Conservation (phyloP, 1,140 invertebrate species). For the Drosophila pruinosa region DNA sequence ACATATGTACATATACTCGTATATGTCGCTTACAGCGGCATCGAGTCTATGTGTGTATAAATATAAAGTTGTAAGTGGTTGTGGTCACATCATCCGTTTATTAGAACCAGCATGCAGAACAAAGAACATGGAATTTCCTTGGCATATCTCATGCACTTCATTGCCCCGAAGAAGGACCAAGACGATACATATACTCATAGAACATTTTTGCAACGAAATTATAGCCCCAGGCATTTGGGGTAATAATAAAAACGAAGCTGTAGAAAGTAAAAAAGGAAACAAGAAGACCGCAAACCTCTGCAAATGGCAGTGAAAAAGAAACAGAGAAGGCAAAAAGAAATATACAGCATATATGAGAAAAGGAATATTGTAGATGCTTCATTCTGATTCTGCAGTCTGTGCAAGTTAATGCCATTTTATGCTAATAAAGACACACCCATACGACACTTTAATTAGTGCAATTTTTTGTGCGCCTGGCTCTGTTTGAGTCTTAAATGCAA, state of each 20-base stretch:
- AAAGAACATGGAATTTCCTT: slow-evolving; percentile 64
- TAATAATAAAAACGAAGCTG: slow-evolving; percentile 54
- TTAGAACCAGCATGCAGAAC: slow-evolving; percentile 61
- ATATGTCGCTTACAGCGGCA: neutral
- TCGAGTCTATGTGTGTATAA: slow-evolving; percentile 4
- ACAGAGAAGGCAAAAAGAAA: neutral
- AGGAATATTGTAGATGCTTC: slow-evolving; percentile 40
- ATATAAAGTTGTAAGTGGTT: slow-evolving; percentile 21
- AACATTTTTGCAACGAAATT: slow-evolving; percentile 73
- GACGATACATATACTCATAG: slow-evolving; percentile 55
- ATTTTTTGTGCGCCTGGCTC: slow-evolving; percentile 16
- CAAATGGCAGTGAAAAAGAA: slow-evolving; percentile 18
- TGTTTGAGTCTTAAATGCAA: slow-evolving; percentile 41
- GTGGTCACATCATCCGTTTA: slow-evolving; percentile 62
- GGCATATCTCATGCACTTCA: slow-evolving; percentile 77
- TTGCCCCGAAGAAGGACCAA: slow-evolving; percentile 50
- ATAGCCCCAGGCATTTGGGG: slow-evolving; percentile 71
- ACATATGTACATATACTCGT: slow-evolving; percentile 10
- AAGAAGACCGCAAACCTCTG: slow-evolving; percentile 2
- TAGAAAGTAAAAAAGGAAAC: slow-evolving; percentile 30
- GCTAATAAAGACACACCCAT: slow-evolving; percentile 65
- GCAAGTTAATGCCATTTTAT: slow-evolving; percentile 52
- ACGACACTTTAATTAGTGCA: slow-evolving; percentile 69
- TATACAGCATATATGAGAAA: neutral
- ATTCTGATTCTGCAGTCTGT: neutral